Conservation (phyloP, 30 jellyfish, hydroid and myxozoan genomes). For the Pseudorhiza aurosa region DNA sequence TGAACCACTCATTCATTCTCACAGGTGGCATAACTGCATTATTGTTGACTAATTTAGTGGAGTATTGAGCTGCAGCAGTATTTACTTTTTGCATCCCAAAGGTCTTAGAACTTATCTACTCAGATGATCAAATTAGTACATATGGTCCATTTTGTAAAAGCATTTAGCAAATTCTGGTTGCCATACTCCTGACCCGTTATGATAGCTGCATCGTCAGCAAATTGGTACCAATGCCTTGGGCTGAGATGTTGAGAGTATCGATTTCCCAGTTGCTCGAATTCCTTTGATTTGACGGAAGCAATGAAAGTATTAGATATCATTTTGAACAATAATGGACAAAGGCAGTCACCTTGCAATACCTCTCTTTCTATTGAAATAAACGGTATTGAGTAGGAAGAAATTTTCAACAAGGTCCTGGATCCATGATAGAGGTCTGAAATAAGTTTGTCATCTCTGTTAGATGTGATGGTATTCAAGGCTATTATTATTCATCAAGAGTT, state of each 20-base stretch:
- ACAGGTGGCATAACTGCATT: background rate
- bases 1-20: background rate
- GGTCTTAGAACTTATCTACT: constrained; percentile 10
- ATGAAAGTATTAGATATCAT: background rate
- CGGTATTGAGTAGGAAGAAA: background rate
- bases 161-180: background rate
- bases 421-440: constrained; percentile 19
- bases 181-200: background rate
- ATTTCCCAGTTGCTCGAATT: constrained; percentile 20
- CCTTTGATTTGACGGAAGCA: constrained; percentile 4
- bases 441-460: background rate
- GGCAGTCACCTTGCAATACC: constrained; percentile 10
- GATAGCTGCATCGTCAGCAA: constrained; percentile 19
- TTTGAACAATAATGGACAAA: background rate
- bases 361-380: background rate
- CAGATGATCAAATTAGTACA: constrained; percentile 27
- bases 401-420: background rate
- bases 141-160: background rate
- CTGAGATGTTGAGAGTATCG: background rate
- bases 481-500: constrained; percentile 2
- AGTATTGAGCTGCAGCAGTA: background rate
- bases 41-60: background rate
- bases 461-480: constrained; percentile 17
- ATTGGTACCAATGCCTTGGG: constrained; percentile 21
- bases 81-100: background rate